A percentile compares a stretch with the other conserved stretches of the same genome.
phyloP scores from a whole-genome alignment of 2,797 vertebrate genomes.

The Molossus molossus region DNA sequence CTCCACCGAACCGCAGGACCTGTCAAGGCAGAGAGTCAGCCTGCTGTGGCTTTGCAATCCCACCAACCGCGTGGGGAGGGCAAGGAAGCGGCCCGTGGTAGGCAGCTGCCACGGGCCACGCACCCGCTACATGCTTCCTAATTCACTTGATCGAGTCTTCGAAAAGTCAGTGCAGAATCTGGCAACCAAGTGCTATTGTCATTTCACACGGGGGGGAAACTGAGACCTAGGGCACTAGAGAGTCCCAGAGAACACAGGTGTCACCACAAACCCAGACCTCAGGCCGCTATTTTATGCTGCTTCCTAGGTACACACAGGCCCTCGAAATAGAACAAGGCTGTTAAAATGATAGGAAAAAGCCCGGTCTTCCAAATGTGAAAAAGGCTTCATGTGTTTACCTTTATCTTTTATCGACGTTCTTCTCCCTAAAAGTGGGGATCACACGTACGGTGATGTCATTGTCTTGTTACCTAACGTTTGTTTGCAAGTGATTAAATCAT shows the following conservation, averaged over 20 bases:
- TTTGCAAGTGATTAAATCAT: background rate
- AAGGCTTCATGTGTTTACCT: background rate
- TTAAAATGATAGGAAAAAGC: background rate
- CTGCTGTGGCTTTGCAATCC: background rate
- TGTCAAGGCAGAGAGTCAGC: background rate
- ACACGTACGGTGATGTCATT: background rate
- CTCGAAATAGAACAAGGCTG: background rate
- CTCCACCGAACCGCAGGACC: background rate
- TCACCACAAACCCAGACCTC: background rate
- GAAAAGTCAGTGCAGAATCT: background rate
- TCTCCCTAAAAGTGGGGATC: background rate
- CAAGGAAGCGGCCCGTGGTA: accelerated
- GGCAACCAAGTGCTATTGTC: background rate
- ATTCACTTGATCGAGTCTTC: background rate
- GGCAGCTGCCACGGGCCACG: background rate
- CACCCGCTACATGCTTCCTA: background rate
- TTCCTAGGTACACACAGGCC: accelerated
- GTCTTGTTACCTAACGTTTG: background rate
- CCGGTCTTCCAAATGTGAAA: background rate
- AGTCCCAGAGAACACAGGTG: accelerated
- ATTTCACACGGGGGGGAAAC: accelerated
- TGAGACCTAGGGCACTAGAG: background rate
- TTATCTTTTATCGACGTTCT: background rate
- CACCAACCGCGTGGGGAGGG: background rate
- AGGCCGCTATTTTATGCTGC: too few relatives aligned